phyloP scores from a whole-genome alignment of 2,888 invertebrate species.

The Stenichneumon culpator region DNA sequence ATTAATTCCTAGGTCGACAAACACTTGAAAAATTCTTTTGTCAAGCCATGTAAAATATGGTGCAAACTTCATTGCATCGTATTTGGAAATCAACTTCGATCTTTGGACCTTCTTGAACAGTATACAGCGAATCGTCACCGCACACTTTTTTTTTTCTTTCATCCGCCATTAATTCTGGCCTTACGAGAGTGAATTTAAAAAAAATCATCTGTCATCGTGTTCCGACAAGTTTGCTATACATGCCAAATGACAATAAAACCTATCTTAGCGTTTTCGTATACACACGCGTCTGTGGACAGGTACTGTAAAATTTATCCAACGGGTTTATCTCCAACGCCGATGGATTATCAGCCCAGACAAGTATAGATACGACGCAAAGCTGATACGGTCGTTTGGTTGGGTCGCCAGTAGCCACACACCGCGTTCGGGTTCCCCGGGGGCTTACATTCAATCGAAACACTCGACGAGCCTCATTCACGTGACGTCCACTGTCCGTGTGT shows the following conservation, averaged over 20 bases:
- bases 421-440: slow-evolving; percentile 15
- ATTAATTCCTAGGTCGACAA: background rate
- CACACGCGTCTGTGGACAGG: background rate
- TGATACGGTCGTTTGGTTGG: slow-evolving; percentile 31
- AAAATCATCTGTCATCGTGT: background rate
- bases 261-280: background rate
- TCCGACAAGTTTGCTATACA: background rate
- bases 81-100: slow-evolving; percentile 3
- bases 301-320: background rate
- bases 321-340: background rate
- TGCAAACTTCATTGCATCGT: background rate
- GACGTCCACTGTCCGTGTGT: slow-evolving; percentile 21
- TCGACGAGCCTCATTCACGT: slow-evolving; percentile 50
- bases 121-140: background rate
- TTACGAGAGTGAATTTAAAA: background rate
- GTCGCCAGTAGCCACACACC: slow-evolving; percentile 22
- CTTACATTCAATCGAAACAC: slow-evolving; percentile 48
- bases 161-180: background rate
- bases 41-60: background rate
- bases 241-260: background rate
- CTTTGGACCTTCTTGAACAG: background rate
- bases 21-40: background rate
- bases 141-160: background rate
- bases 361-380: background rate
- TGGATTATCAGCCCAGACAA: background rate